Evolutionary conservation across 2,797 vertebrate species (phyloP).

Genomic region (Streptopelia turtur): DNA sequence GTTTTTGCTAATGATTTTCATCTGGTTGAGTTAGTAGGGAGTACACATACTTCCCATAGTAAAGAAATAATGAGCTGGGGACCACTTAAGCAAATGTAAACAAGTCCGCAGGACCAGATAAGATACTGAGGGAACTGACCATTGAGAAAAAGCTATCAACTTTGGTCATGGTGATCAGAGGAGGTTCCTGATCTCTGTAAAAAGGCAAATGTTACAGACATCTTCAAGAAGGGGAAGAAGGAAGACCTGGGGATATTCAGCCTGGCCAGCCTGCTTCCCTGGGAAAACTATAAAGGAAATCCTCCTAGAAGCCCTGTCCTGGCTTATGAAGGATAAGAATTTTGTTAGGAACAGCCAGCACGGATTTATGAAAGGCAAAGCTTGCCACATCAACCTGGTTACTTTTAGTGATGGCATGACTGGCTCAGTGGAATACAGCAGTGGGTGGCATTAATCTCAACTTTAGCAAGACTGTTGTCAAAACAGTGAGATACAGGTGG

Average conservation of each 20-base stretch:
- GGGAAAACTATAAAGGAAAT: neutral
- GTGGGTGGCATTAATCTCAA: neutral
- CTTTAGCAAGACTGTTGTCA: neutral
- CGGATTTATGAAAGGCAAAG: neutral
- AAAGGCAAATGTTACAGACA: neutral
- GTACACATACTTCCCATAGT: neutral
- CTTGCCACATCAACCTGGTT: neutral
- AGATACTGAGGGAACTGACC: neutral
- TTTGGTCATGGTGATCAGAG: neutral
- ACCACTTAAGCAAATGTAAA: neutral
- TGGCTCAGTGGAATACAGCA: neutral
- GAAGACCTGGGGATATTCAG: neutral
- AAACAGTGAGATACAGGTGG: neutral
- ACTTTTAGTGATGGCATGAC: neutral
- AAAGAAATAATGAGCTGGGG: neutral
- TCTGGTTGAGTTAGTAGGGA: neutral
- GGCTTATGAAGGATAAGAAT: neutral
- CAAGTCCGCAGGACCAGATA: neutral
- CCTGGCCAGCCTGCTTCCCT: neutral
- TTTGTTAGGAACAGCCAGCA: neutral
- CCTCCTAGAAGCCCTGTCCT: neutral
- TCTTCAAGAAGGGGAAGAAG: neutral
- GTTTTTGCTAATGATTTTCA: neutral
- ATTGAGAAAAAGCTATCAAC: neutral
- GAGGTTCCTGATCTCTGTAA: neutral